These are phyloP conservation scores for Tanytarsus gracilentus DNA, from an alignment of 2,888 invertebrate genomes.

Conservation along the genomic window DNA sequence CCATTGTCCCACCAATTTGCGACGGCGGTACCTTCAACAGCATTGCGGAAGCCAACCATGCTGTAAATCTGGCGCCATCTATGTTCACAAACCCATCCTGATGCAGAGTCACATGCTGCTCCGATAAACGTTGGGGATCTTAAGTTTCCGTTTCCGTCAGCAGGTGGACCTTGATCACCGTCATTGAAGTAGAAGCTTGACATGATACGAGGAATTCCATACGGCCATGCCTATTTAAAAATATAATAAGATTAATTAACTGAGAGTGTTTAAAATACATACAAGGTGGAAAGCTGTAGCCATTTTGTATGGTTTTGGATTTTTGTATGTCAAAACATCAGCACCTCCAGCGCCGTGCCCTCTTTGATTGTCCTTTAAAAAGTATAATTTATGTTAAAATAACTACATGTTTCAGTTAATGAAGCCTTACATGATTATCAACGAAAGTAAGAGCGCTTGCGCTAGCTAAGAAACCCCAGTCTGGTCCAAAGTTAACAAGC, in stretches of 20 bases:
- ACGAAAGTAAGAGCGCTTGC: slow-evolving; percentile 58
- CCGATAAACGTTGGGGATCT: slow-evolving; percentile 51
- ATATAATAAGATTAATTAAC: too few relatives aligned
- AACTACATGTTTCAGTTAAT: neutral
- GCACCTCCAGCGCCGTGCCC: slow-evolving; percentile 48
- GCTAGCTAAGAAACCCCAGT: slow-evolving; percentile 45
- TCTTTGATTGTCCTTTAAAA: slow-evolving; percentile 42
- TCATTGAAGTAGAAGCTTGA: slow-evolving; percentile 63
- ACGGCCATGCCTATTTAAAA: slow-evolving; percentile 75
- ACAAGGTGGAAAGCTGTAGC: slow-evolving; percentile 60
- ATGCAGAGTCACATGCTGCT: slow-evolving; percentile 51
- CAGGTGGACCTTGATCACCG: slow-evolving; percentile 46
- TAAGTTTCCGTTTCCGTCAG: slow-evolving; percentile 44
- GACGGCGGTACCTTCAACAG: slow-evolving; percentile 47
- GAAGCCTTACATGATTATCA: slow-evolving; percentile 76
- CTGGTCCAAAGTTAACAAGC: slow-evolving; percentile 43
- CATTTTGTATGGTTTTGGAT: slow-evolving; percentile 53
- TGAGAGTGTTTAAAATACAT: too few relatives aligned
- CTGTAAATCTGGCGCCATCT: slow-evolving; percentile 65
- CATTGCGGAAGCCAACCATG: slow-evolving; percentile 64
- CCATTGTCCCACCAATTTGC: slow-evolving; percentile 66
- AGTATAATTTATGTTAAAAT: slow-evolving; percentile 32
- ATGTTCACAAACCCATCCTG: slow-evolving; percentile 73
- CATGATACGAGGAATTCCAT: slow-evolving; percentile 68
- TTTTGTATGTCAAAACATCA: slow-evolving; percentile 53